These are phyloP conservation scores for Machimus atricapillus DNA, from an alignment of 2,888 invertebrate species.

Conservation along the genomic window DNA sequence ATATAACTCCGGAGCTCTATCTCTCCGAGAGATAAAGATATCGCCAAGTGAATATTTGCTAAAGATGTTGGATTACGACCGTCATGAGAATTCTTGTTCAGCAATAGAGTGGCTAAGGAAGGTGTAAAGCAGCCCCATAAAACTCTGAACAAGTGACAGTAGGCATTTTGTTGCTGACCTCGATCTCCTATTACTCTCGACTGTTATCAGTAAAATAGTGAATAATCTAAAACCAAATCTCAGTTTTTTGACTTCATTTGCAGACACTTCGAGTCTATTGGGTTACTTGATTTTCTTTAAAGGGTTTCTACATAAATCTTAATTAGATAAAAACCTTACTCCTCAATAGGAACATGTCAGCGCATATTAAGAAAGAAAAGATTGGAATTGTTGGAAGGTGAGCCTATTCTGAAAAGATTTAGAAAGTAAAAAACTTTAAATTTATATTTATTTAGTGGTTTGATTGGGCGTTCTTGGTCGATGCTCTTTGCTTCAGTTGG, in stretches of 20 bases:
- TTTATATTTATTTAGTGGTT: slow-evolving; percentile 72
- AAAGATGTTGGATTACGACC: background rate
- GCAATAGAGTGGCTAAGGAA: background rate
- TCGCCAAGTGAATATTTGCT: background rate
- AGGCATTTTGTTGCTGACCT: background rate
- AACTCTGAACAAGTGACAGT: background rate
- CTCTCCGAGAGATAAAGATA: background rate
- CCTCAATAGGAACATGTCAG: background rate
- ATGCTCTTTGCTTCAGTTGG: slow-evolving; percentile 95
- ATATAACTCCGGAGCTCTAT: background rate
- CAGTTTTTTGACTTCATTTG: background rate
- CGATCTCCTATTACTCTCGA: background rate
- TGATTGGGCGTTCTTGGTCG: slow-evolving; percentile 96
- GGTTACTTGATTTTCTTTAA: background rate
- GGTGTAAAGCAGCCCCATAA: background rate
- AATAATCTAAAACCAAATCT: background rate
- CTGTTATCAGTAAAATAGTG: background rate
- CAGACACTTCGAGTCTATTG: background rate
- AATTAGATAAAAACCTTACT: background rate
- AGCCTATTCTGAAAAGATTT: slow-evolving; percentile 43
- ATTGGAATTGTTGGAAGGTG: slow-evolving; percentile 82
- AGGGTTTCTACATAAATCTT: background rate
- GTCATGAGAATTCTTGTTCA: background rate
- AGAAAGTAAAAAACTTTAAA: background rate
- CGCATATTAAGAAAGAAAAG: slow-evolving; percentile 67